Base-by-base conservation (phyloP, 2,888 invertebrate species). In the Diadromus collaris region DNA sequence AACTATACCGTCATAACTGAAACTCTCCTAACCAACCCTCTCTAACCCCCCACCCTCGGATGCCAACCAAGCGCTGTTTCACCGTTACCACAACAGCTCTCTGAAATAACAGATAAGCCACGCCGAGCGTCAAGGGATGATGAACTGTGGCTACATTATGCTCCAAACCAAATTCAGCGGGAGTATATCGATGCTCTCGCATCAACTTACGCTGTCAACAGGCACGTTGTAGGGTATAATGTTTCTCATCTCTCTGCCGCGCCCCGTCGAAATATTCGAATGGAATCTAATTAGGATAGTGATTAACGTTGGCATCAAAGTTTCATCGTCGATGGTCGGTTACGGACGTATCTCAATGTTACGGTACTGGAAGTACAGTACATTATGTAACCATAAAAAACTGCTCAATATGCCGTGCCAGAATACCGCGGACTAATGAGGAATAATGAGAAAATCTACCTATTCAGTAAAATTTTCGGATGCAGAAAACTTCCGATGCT, bases 61-160 rank as follows among this genome's bases (percentile, higher is more conserved):
- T 48, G 5, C 13, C 19, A 32, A 38, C 34, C 44, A 34, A 34
- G 27, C n/a, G 32, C 75, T 58, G 48, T 68, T 76, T 51, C 24
- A 41, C 51, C 21, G 34, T 41, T 41, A 10, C 46, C 60, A 76
- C 60, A 73, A 54, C 69, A 73, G 73, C 41, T 80, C 83, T 83
- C 86, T 84, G 85, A 85, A 85, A 86, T 81, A 85, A 82, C 86
- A 86, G 85, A 87, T 88, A 88, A 85, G 84, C 82, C 76, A 65
- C 75, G 27, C 76, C 48, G 63, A 76, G 74, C 81, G 78, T 76
- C 76, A 65, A 46, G 58, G 51, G 76, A 68, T 76, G 82, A 83
- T 76, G 83, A 83, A 83, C 82, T 83, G 79, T 76, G 78, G 81
- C 83, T 74, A 81, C 78, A 75, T 82, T 81, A 84, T 76, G 69